Evolutionary conservation across 2,797 vertebrate species (phyloP), one percentile per base, ranked within the genome.

Genomic region (Pipistrellus pipistrellus): DNA sequence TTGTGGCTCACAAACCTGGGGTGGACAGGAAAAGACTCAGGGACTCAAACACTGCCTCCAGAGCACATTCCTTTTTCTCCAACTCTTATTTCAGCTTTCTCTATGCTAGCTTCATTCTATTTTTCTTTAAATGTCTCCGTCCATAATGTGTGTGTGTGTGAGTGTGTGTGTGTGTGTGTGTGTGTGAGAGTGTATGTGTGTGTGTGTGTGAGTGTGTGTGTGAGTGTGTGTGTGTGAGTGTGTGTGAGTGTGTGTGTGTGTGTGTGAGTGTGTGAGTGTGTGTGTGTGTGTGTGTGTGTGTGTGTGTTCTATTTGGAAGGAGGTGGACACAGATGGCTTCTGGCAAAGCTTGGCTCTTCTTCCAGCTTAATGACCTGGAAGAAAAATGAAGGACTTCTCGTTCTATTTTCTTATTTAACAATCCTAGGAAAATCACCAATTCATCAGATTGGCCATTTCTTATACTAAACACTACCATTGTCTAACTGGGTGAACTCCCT

Each of bases 391-490:
- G 14, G 78, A 57, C 23, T 84, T 72, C n/a, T 85, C 18, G 76
- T 76, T 55, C 32, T 38, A 48, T 20, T 72, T 84, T 25, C 83
- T 90, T 87, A 86, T 72, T 91, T 83, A 83, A 71, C 53, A 78
- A 78, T 72, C 20, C 27, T 11, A 83, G 21, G 27, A 20, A 91
- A 88, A 84, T 73, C 46, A 91, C 30, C 9, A 32, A 71, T 46
- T 86, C 32, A 71, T 41, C 90, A 80, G 25, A 69, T 55, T 32
- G 15, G 51, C 6, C 30, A 71, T 25, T 46, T 89, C 8, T 78
- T 81, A 46, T n/a, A 57, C 35, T 38, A 84, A 57, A 77, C 32
- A 69, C 23, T 68, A 30, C 48, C 32, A 9, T 30, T 53, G 15
- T 71, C 64, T 88, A 20, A 73, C 11, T 88, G 73, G 15, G 48